Conservation (phyloP, 2,113 vertebrate species). For the Tragelaphus buxtoni region DNA sequence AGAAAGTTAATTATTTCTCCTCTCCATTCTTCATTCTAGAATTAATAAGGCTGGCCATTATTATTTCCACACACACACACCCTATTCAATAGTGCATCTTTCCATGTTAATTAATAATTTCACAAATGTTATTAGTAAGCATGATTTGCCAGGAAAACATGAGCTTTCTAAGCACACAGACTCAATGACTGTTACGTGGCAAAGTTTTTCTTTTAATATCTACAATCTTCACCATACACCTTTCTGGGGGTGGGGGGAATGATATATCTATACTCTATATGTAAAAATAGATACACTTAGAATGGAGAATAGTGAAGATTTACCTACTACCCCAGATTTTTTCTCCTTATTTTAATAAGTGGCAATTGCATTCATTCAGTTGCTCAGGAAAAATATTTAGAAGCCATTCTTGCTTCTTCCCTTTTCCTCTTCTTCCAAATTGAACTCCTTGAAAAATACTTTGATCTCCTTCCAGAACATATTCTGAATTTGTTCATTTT, state of each 20-base stretch:
- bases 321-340: background rate
- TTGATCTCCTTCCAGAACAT: background rate
- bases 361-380: accelerated
- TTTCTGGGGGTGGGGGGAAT: background rate
- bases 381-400: background rate
- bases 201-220: background rate
- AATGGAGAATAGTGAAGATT: background rate
- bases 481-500: background rate
- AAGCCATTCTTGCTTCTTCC: background rate
- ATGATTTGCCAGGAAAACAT: background rate
- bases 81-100: background rate
- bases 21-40: background rate
- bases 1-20: no score
- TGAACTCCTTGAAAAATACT: background rate
- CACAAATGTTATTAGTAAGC: background rate
- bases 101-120: background rate
- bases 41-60: background rate
- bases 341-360: background rate
- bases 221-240: background rate
- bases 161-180: no score
- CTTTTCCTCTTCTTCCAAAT: background rate
- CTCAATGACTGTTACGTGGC: no score
- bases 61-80: background rate
- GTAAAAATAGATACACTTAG: background rate
- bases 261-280: background rate